Base-by-base conservation (phyloP, 2,113 vertebrate genomes). In the Zeus faber region DNA sequence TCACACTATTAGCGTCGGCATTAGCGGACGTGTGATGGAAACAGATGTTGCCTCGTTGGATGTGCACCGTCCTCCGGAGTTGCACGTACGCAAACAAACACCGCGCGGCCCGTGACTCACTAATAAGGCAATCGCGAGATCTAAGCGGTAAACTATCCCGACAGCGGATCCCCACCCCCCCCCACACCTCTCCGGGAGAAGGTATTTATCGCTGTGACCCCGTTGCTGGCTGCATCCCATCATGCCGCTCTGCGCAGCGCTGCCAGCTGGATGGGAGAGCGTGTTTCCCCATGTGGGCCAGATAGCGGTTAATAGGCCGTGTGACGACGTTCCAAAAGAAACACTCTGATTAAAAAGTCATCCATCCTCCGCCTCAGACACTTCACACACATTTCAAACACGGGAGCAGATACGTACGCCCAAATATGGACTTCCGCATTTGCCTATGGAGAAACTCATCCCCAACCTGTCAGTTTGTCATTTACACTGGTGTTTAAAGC, bases 321-420 rank as follows among this genome's bases (percentile, higher is more conserved):
- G 60, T 79, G 77, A 72, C 49, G 1, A 22, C 14, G 58, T 46
- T 82, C 80, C 85, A 83, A 82, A 52, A 74, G 61, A 78, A 85
- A 83, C 68, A 80, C n/a, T 25, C 39, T 68, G 62, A 80, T 83
- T 87, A 78, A 81, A 78, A 73, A 67, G 54, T 53, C 67, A 72
- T 83, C 67, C 45, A 65, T 83, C 49, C 54, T 63, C 60, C 66
- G 46, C 65, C 27, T 62, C 49, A 65, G 16, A 7, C 54, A 56
- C n/a, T 25, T 69, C 68, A 67, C 46, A 74, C 52, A 49, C 67
- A 68, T 52, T 62, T 70, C 69, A 58, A 69, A 40, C 2, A 4
- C 43, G 21, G 22, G 11, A 18, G 39, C 44, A 69, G 20, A 37
- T 22, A 41, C 5, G n/a, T n/a, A n/a, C n/a, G n/a, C n/a, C n/a